A percentile compares a stretch with the other conserved stretches of the same genome.
Conservation (phyloP, 2,888 invertebrate genomes). For the Thereva nobilitata region DNA sequence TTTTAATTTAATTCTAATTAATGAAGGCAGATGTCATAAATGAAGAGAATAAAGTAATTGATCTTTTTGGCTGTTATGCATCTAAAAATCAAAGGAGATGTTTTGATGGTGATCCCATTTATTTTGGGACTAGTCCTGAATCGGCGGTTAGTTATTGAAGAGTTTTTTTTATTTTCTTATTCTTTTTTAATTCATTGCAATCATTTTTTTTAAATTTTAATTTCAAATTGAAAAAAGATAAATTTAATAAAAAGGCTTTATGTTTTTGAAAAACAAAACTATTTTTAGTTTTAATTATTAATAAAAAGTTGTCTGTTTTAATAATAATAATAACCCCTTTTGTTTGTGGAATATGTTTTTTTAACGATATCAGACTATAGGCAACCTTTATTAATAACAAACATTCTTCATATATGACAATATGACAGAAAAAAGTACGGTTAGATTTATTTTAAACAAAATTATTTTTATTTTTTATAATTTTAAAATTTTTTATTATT, state of each 20-base stretch:
- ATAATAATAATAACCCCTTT: too few species aligned
- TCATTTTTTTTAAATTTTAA: constrained; percentile 38
- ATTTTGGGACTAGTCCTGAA: constrained; percentile 48
- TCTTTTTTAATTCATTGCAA: constrained; percentile 21
- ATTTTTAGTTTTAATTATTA: too few species aligned
- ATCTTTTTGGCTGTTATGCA: constrained; percentile 47
- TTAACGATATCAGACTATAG: too few species aligned
- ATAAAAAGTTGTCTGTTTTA: too few species aligned
- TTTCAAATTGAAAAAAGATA: constrained; percentile 35
- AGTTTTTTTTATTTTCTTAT: constrained; percentile 38
- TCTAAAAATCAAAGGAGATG: constrained; percentile 43
- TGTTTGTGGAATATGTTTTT: too few species aligned
- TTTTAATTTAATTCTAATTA: constrained; percentile 41
- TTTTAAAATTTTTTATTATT: too few species aligned
- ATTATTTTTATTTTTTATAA: too few species aligned
- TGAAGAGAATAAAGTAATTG: constrained; percentile 45
- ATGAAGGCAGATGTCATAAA: constrained; percentile 48
- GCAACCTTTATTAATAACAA: too few species aligned
- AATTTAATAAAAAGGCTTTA: constrained; percentile 32
- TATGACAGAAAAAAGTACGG: too few species aligned
- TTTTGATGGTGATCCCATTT: constrained; percentile 45
- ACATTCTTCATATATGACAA: too few species aligned
- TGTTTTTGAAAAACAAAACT: neutral
- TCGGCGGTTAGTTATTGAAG: constrained; percentile 50
- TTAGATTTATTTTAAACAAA: too few species aligned